Base-by-base conservation (phyloP, 30 jellyfish, hydroid and myxozoan species). In the Pelagia noctiluca region DNA sequence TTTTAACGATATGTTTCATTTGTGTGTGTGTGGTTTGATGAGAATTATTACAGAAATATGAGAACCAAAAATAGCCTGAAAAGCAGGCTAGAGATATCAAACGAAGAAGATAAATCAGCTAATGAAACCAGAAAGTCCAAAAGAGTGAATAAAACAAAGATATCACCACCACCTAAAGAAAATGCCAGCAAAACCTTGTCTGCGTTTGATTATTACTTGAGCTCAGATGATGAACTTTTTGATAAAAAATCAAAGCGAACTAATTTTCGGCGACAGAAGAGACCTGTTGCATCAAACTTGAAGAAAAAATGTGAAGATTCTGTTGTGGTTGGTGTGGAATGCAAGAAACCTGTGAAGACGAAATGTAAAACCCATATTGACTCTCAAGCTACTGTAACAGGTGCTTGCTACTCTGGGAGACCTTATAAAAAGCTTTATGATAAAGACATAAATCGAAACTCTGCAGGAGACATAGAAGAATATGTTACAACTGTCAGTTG, bases 161-260 rank as follows among this genome's bases (percentile, higher is more conserved):
- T n/a, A n/a, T n/a, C n/a, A n/a, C 57, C 57, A 42, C 12, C 8
- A 42, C 16, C 57, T 42, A 42, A 42, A 42, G 57, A 42, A 42
- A 42, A 16, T 16, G 16, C 57, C 57, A 42, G 57, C 16, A 42
- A 42, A 42, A 16, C 8, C 8, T 5, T 5, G 12, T 5, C 16
- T 42, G 57, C 57, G 16, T 5, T 42, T 42, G 57, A 42, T 82
- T 85, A 82, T 50, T 82, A 38, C 30, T 30, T 38, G 18, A 83
- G 63, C 8, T 69, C 80, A 28, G 92, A 82, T 36, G 86, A 82
- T 67, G 84, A 67, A 18, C 79, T 33, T 19, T 82, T 82, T 82
- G 92, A 82, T 38, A 75, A 60, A 26, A 68, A 50, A 42, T 71
- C 86, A 1, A 21, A 71, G 21, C 24, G 65, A 57, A 34, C 50